phyloP scores from a whole-genome alignment of 2,797 vertebrate genomes.

The Halcyon chelicuti region DNA sequence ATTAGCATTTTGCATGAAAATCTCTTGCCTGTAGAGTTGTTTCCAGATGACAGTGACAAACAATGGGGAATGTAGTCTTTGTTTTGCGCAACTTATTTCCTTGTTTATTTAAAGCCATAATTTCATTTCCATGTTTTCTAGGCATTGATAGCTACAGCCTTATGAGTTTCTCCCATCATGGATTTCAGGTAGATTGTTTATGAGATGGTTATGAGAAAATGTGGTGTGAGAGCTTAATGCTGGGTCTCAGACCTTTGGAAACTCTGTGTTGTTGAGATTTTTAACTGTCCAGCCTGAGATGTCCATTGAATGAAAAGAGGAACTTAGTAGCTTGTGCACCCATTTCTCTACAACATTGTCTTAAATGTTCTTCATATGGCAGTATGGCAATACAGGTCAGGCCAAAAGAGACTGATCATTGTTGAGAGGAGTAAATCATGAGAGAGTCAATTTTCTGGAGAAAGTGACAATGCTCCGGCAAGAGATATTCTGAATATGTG shows the following conservation, averaged over 20 bases:
- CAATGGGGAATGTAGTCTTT: neutral
- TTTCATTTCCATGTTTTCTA: neutral
- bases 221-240: neutral
- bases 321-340: neutral
- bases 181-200: neutral
- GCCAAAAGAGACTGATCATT: neutral
- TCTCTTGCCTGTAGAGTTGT: neutral
- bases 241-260: neutral
- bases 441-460: neutral
- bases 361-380: neutral
- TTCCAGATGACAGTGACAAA: neutral
- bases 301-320: neutral
- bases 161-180: neutral
- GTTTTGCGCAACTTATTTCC: neutral
- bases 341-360: neutral
- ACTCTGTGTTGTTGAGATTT: neutral
- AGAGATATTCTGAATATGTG: slow-evolving; percentile 20
- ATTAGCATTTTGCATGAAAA: slow-evolving; percentile 31
- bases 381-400: neutral
- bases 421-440: neutral
- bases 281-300: neutral
- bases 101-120: neutral
- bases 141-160: neutral
- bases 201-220: neutral
- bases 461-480: neutral